Evolutionary conservation across 2,888 invertebrate species (phyloP).

Genomic region (Uloborus plumipes): DNA sequence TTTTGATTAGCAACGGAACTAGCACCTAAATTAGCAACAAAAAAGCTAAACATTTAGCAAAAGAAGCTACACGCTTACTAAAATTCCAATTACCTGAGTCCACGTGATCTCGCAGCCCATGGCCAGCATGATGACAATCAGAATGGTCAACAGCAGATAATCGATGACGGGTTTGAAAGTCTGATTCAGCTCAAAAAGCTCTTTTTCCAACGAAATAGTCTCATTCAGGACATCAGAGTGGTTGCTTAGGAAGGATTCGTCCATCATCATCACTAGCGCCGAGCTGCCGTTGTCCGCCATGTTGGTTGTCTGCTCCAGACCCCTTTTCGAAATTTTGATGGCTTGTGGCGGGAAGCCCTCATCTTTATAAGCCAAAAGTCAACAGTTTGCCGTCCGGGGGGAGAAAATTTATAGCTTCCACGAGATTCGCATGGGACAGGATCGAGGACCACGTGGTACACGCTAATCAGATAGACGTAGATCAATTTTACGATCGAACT

Average conservation of each 20-base stretch:
- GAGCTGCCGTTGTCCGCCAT: not conserved
- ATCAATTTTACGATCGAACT: conserved; percentile 2
- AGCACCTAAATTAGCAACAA: too few species aligned
- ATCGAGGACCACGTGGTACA: too few species aligned
- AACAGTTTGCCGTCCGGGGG: too few species aligned
- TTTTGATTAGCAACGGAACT: too few species aligned
- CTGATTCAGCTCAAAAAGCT: conserved; percentile 16
- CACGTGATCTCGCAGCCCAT: conserved; percentile 69
- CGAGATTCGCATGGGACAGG: too few species aligned
- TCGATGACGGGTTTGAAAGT: conserved; percentile 32
- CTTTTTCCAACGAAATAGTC: not conserved
- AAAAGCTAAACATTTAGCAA: too few species aligned
- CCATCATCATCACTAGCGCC: not conserved
- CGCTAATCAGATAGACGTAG: too few species aligned
- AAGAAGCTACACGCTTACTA: not conserved
- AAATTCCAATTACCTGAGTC: conserved; percentile 39
- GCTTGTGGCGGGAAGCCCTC: too few species aligned
- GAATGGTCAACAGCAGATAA: conserved; percentile 31
- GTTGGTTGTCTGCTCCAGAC: too few species aligned
- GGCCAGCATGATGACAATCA: conserved; percentile 68
- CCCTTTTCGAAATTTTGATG: too few species aligned
- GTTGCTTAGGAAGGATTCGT: not conserved
- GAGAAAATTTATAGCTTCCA: too few species aligned
- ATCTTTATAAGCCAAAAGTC: too few species aligned
- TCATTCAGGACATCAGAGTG: conserved; percentile 3